Evolutionary conservation across 2,113 vertebrate genomes (phyloP), one percentile per base, ranked within the genome.

Genomic region (Gasterosteus aculeatus): DNA sequence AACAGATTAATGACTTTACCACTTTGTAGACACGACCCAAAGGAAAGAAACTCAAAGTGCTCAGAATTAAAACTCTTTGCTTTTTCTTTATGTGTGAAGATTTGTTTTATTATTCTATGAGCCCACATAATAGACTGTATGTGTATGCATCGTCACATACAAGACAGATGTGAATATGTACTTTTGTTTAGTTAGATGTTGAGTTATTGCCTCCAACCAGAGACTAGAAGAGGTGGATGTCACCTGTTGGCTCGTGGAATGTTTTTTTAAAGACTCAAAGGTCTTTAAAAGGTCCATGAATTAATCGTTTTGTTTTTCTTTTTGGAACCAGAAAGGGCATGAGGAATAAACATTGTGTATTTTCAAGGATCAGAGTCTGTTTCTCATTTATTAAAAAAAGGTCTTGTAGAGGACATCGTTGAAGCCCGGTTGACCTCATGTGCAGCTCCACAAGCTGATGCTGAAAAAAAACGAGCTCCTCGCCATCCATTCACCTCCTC

Each of bases 401-500:
- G 31, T 54, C n/a, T 54, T 54, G 35, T 11, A 10, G 6, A n/a
- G 38, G 4, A 42, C 58, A 57, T 62, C 22, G 33, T 19, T 7
- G 2, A 11, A 59, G 29, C 15, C 6, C 31, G 41, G 31, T 46
- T 61, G 56, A 72, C 61, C 56, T 41, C 6, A 26, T 10, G 57
- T 54, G n/a, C 19, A 49, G 31, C 35, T 62, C 11, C 54, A 44
- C 59, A 49, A 57, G 15, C 4, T 7, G 0, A 35, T 26, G 69
- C 38, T 75, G 42, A 57, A 59, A 64, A 64, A 76, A 38, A 46
- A 54, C 31, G 33, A 69, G 19, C 72, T 29, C 4, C 35, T 46
- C 49, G 54, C 29, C 47, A 33, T 44, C 79, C 65, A 60, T 77
- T 85, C 41, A 71, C 41, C 47, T 53, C 15, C 2, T 39, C 71